Evolutionary conservation across 1,140 invertebrate species (phyloP), one percentile per base, ranked within the genome.

Genomic region (Diuraphis noxia): DNA sequence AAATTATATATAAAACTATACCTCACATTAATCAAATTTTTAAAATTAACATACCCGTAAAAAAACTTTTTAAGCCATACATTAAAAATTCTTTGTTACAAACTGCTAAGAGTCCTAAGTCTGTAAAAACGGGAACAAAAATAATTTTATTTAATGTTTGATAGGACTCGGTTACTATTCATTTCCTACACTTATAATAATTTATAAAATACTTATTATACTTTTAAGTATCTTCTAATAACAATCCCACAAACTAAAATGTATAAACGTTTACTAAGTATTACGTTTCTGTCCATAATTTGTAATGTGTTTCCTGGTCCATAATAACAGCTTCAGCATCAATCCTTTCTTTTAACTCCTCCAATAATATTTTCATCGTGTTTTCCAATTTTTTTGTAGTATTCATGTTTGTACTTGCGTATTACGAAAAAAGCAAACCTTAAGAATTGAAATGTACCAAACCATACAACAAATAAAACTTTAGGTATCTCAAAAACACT

Each of bases 321-420:
- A 91, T 79, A 30, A 52, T 52, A 19, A 91, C 43, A 81, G 25
- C 25, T 38, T 79, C 63, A 46, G 34, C 34, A 81, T 43, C 89
- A n/a, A 91, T 81, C 89, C 72, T 81, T 91, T 52, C 89, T 82
- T 38, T 81, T 81, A 91, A 52, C 25, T 91, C 77, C 23, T 46
- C 43, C 34, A 91, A 82, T n/a, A 43, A 30, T 21, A 52, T 81
- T 38, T 91, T 21, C 72, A 49, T 25, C 25, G 77, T 30, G 25
- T 91, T 82, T 82, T 38, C n/a, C 13, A 8, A 1, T 46, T 82
- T 81, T 52, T 82, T 91, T 49, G 63, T 81, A 43, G 52, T 91
- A 82, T 40, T 90, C 40, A n/a, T 79, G 34, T 77, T 38, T 91
- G 21, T 38, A 46, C 36, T 81, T 91, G 30, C 9, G 41, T 49